These are phyloP conservation scores for Mesochorus sp. DNA, from an alignment of 2,888 invertebrate genomes.

Conservation along the genomic window DNA sequence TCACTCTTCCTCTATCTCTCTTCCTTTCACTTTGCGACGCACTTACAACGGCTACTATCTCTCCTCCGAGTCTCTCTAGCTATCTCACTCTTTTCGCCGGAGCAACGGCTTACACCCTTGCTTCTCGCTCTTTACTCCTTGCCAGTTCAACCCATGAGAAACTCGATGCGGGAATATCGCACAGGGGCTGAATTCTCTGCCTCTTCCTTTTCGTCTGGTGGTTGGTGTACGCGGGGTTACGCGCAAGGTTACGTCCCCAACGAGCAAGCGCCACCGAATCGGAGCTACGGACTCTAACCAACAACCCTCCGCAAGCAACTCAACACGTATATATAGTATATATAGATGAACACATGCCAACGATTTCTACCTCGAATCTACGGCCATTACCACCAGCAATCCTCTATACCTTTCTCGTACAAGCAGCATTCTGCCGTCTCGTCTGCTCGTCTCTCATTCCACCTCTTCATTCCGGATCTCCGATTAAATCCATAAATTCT, in stretches of 20 bases:
- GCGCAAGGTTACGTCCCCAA: conserved; percentile 61
- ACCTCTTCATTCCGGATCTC: conserved; percentile 7
- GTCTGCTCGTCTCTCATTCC: conserved; percentile 31
- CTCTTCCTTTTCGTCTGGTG: conserved; percentile 50
- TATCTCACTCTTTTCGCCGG: conserved; percentile 38
- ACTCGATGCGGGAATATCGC: conserved; percentile 56
- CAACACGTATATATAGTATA: conserved; percentile 6
- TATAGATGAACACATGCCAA: conserved; percentile 62
- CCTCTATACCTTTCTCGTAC: conserved; percentile 48
- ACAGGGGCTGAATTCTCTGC: conserved; percentile 59
- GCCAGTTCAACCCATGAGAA: conserved; percentile 24
- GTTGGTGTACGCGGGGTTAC: conserved; percentile 55
- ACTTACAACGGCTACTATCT: conserved; percentile 52
- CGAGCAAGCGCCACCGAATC: conserved; percentile 61
- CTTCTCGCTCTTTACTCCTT: conserved; percentile 47
- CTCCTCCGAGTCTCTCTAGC: conserved; percentile 9
- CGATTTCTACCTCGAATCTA: conserved; percentile 49
- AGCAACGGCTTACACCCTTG: conserved; percentile 27
- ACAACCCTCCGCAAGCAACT: conserved; percentile 35
- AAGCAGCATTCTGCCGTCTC: conserved; percentile 41
- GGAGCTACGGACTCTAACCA: conserved; percentile 51
- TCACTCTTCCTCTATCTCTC: conserved; percentile 23
- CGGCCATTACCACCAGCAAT: conserved; percentile 46
- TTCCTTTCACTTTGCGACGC: conserved; percentile 32
- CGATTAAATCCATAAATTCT: conserved; percentile 58